Percentiles rank a stretch among this genome's conserved stretches.
Evolutionary conservation across 2,888 invertebrate genomes (phyloP).

Genomic region (Patella pellucida): DNA sequence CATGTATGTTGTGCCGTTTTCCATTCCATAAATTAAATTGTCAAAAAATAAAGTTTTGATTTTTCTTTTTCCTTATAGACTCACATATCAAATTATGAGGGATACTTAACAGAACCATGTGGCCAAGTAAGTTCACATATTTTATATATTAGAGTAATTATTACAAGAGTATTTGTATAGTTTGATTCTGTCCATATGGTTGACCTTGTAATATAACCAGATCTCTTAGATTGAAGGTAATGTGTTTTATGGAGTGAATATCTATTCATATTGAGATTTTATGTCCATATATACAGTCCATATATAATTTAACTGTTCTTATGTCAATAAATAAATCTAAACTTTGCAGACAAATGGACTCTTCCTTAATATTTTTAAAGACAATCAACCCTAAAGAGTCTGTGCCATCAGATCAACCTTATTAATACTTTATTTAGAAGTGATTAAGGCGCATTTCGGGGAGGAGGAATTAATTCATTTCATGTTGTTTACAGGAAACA

Average conservation of each 20-base stretch:
- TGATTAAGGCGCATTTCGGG: not conserved
- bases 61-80: constrained; percentile 48
- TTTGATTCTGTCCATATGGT: not conserved
- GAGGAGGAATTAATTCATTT: not conserved
- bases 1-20: not conserved
- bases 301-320: too few species aligned
- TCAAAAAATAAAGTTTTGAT: not conserved
- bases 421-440: not conserved
- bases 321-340: too few species aligned
- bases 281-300: too few species aligned
- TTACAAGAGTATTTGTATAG: too few species aligned
- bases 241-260: too few species aligned
- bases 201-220: not conserved
- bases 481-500: constrained; percentile 38
- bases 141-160: not conserved
- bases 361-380: not conserved
- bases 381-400: not conserved
- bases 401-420: not conserved
- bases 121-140: constrained; percentile 55
- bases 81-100: constrained; percentile 66
- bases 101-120: constrained; percentile 60
- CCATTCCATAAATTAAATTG: not conserved
- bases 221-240: too few species aligned
- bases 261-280: too few species aligned
- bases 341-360: too few species aligned